Percentiles rank a stretch among this genome's conserved stretches.
Evolutionary conservation across 2,797 vertebrate genomes (phyloP).

Genomic region (Poecilia picta): DNA sequence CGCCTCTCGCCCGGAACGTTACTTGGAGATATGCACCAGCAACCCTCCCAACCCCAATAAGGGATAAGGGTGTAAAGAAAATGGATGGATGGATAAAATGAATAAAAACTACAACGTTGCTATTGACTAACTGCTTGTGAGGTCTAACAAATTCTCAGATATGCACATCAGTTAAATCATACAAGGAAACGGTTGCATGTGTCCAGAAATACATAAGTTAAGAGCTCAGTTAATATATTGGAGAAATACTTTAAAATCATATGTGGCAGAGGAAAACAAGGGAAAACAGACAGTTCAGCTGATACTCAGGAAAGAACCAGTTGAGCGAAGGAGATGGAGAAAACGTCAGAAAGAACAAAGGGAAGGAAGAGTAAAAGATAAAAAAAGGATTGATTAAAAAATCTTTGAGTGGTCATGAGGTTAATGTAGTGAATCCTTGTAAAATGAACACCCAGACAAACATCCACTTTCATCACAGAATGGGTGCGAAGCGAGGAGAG

Average conservation of each 20-base stretch:
- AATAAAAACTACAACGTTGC: background rate
- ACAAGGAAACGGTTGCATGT: background rate
- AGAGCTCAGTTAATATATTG: background rate
- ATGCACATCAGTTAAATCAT: background rate
- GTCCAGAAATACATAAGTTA: background rate
- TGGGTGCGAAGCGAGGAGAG: conserved; percentile 24
- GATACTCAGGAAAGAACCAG: conserved; percentile 9
- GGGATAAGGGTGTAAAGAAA: no score
- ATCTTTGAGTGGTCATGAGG: conserved; percentile 31
- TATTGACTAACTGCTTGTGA: background rate
- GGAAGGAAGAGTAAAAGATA: background rate
- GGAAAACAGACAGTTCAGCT: background rate
- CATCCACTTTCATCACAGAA: conserved; percentile 50
- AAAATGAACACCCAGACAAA: conserved; percentile 59
- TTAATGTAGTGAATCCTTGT: conserved; percentile 56
- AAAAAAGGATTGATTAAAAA: conserved; percentile 28
- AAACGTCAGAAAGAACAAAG: conserved; percentile 13
- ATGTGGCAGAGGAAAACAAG: background rate
- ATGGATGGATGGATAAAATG: background rate
- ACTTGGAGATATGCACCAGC: no score
- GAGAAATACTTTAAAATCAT: background rate
- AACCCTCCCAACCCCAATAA: no score
- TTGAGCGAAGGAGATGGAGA: background rate
- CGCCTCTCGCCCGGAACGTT: no score
- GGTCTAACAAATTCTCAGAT: background rate